Evolutionary conservation across 2,797 vertebrate species (phyloP).

Genomic region (Xenentodon cancila): DNA sequence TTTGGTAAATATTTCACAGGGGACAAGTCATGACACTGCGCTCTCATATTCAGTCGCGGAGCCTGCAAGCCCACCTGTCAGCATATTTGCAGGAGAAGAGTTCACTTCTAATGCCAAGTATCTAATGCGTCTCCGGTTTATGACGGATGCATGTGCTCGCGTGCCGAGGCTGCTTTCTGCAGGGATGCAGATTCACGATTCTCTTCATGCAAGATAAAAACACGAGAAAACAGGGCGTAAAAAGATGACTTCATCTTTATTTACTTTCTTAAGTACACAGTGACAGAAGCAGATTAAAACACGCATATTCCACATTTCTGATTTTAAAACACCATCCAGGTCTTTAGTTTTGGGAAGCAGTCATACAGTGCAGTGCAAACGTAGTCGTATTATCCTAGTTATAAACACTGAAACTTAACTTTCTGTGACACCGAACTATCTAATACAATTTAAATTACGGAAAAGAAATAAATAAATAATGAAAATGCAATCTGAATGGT

Average conservation of each 20-base stretch:
- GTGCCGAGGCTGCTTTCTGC: conserved; percentile 19
- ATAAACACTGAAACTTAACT: no score
- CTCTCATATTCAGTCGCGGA: background rate
- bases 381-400: background rate
- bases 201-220: background rate
- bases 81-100: conserved; percentile 1
- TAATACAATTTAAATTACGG: background rate
- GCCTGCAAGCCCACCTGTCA: background rate
- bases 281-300: conserved; percentile 14
- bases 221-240: background rate
- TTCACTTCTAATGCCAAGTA: background rate
- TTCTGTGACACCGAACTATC: background rate
- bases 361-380: background rate
- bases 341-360: background rate
- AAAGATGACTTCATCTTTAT: conserved; percentile 14
- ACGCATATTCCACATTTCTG: background rate
- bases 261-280: conserved; percentile 5
- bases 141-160: conserved; percentile 5
- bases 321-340: background rate
- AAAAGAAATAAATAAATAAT: no score
- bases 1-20: background rate
- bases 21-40: background rate
- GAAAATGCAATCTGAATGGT: background rate
- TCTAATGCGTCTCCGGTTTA: conserved; percentile 7
- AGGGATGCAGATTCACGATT: background rate